These are phyloP conservation scores for Aphelinus atriplicis DNA, from an alignment of 1,140 invertebrate species.

Conservation along the genomic window DNA sequence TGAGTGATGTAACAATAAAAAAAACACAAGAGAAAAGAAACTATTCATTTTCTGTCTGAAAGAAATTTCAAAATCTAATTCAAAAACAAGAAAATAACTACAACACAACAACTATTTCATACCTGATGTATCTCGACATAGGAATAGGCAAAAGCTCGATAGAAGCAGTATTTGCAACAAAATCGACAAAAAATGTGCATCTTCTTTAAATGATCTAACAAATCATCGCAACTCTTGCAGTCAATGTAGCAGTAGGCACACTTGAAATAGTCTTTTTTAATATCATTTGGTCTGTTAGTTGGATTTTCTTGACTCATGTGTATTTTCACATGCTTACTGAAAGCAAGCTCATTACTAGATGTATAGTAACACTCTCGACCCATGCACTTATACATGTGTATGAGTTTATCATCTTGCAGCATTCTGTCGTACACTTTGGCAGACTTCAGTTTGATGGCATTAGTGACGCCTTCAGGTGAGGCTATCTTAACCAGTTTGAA, in stretches of 20 bases:
- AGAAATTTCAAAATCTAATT: too few species aligned
- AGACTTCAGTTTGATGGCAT: constrained; percentile 50
- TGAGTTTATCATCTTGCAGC: constrained; percentile 54
- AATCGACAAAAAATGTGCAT: constrained; percentile 67
- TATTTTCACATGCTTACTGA: constrained; percentile 60
- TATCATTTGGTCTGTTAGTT: neutral
- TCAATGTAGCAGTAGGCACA: constrained; percentile 63
- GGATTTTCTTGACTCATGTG: constrained; percentile 48
- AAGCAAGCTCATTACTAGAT: constrained; percentile 56
- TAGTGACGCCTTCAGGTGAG: constrained; percentile 16
- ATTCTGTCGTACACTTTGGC: constrained; percentile 52
- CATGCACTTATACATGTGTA: constrained; percentile 71
- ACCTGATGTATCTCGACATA: constrained; percentile 70
- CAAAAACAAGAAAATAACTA: too few species aligned
- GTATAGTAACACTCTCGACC: constrained; percentile 65
- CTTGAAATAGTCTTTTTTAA: constrained; percentile 53
- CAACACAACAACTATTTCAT: constrained; percentile 24
- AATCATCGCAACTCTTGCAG: constrained; percentile 42
- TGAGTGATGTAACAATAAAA: too few species aligned
- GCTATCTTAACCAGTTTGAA: constrained; percentile 37
- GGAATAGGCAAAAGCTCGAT: constrained; percentile 63
- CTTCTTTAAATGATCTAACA: constrained; percentile 58
- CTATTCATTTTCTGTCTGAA: too few species aligned
- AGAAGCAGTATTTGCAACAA: constrained; percentile 71
- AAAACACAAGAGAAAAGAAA: too few species aligned